phyloP scores from a whole-genome alignment of 2,888 invertebrate genomes.

The Gari tellinella region DNA sequence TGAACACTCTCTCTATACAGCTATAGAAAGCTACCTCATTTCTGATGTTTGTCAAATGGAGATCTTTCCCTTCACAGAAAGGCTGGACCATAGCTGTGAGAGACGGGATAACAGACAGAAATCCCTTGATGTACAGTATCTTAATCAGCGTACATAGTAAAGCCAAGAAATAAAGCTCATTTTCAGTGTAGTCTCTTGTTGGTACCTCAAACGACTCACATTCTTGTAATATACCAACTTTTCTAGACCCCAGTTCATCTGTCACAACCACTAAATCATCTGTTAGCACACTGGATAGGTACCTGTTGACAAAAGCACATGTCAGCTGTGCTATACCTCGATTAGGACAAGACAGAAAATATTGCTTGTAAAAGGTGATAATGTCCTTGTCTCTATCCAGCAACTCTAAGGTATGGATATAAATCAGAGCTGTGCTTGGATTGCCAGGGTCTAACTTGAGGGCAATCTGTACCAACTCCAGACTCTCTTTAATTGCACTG shows the following conservation, averaged over 20 bases:
- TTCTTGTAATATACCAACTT: background rate
- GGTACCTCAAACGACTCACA: background rate
- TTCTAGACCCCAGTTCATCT: background rate
- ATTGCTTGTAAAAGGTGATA: conserved; percentile 31
- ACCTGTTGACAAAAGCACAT: conserved; percentile 20
- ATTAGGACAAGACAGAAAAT: conserved; percentile 30
- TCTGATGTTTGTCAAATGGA: conserved; percentile 60
- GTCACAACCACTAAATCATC: conserved; percentile 2
- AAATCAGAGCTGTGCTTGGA: conserved; percentile 55
- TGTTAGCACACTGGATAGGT: background rate
- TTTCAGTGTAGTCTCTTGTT: conserved; percentile 37
- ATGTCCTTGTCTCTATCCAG: conserved; percentile 44
- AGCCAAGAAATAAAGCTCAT: conserved; percentile 58
- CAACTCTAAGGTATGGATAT: conserved; percentile 63
- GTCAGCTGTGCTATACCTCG: conserved; percentile 37
- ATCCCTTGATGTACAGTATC: conserved; percentile 58
- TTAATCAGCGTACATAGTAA: conserved; percentile 64
- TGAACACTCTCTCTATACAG: conserved; percentile 57
- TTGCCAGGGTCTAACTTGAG: conserved; percentile 36
- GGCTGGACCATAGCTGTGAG: conserved; percentile 43
- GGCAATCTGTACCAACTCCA: conserved; percentile 55
- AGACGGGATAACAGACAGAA: conserved; percentile 31
- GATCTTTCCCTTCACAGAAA: conserved; percentile 45
- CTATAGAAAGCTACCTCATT: conserved; percentile 68
- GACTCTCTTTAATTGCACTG: conserved; percentile 56